phyloP scores from a whole-genome alignment of 1,140 invertebrate species.

The Bombus soroeensis region DNA sequence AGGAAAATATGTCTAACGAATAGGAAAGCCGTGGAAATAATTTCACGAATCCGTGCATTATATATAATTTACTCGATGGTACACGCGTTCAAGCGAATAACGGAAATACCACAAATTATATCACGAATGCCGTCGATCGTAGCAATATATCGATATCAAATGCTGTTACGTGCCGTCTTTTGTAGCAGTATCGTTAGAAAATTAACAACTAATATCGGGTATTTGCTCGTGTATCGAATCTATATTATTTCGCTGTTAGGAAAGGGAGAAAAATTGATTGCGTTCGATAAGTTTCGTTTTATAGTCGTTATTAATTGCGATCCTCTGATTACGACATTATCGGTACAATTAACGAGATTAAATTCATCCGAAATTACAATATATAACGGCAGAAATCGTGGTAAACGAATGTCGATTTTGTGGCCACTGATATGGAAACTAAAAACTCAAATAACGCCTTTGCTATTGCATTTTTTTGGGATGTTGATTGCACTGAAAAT shows the following conservation, averaged over 20 bases:
- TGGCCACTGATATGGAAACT: neutral
- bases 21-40: neutral
- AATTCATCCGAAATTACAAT: neutral
- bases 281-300: slow-evolving; percentile 43
- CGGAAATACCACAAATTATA: slow-evolving; percentile 26
- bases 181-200: neutral
- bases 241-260: neutral
- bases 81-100: neutral
- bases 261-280: slow-evolving; percentile 25
- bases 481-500: neutral
- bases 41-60: neutral
- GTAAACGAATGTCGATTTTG: slow-evolving; percentile 4
- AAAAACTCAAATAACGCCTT: neutral
- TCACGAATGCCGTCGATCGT: slow-evolving; percentile 13
- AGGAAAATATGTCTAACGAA: too few relatives aligned
- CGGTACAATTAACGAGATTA: neutral
- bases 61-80: neutral
- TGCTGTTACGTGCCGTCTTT: neutral
- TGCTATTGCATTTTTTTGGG: neutral
- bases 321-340: slow-evolving; percentile 19
- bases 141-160: slow-evolving; percentile 6
- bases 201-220: slow-evolving; percentile 13
- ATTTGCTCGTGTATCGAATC: neutral
- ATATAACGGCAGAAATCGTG: neutral
- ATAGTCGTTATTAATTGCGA: slow-evolving; percentile 18